These are phyloP conservation scores for Onthophagus sagittarius DNA, from an alignment of 2,888 invertebrate genomes.

Conservation along the genomic window DNA sequence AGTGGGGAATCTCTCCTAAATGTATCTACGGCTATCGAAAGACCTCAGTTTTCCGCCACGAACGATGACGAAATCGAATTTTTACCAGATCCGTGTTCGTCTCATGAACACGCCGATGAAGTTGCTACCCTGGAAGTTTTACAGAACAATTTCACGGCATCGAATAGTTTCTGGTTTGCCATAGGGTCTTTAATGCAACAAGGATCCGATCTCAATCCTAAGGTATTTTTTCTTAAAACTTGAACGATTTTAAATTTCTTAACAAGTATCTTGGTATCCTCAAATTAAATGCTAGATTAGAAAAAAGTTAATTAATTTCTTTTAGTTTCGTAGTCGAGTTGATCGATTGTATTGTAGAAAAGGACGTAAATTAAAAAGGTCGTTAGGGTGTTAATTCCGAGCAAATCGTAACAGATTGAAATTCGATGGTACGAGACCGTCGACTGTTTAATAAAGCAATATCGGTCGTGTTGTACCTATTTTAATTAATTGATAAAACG, in stretches of 20 bases:
- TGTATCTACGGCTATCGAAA: background rate
- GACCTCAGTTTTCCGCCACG: constrained; percentile 6
- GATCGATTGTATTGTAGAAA: background rate
- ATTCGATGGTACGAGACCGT: background rate
- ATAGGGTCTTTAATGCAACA: constrained; percentile 88
- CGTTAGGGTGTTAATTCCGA: background rate
- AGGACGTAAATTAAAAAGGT: background rate
- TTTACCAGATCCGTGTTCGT: constrained; percentile 30
- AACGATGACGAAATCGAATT: constrained; percentile 31
- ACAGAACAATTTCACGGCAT: constrained; percentile 78
- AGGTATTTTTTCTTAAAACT: constrained; percentile 47
- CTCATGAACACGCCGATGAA: constrained; percentile 29
- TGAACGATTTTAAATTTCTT: too few relatives aligned
- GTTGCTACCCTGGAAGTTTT: constrained; percentile 40
- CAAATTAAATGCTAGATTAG: too few relatives aligned
- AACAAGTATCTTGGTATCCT: too few relatives aligned
- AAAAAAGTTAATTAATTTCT: too few relatives aligned
- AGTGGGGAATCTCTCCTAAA: constrained; percentile 19
- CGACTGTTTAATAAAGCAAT: background rate
- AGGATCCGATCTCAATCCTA: constrained; percentile 76
- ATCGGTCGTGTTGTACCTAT: background rate
- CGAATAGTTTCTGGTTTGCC: constrained; percentile 85
- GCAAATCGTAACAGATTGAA: background rate
- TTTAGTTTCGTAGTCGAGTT: too few relatives aligned
- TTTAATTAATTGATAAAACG: background rate